A percentile compares a stretch with the other conserved stretches of the same genome.
Conservation (phyloP, 2,888 invertebrate genomes). For the Elysia crispata region DNA sequence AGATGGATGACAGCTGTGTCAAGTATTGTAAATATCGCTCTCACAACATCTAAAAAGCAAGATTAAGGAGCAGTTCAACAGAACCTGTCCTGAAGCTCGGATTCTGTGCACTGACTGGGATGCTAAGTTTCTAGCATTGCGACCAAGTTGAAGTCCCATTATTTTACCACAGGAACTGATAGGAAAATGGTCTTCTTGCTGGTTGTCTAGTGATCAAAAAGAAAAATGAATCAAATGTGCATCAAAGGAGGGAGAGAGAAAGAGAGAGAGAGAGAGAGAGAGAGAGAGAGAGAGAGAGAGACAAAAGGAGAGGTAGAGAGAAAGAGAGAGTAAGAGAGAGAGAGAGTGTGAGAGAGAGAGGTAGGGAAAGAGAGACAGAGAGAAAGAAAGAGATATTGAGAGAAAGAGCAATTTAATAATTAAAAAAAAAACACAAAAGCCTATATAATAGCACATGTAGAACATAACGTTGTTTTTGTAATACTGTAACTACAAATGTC, state of each 20-base stretch:
- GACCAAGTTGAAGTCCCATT: constrained; percentile 34
- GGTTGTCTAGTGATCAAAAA: too few relatives aligned
- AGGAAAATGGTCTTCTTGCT: constrained; percentile 30
- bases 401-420: too few relatives aligned
- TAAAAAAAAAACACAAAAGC: too few relatives aligned
- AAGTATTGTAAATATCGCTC: too few relatives aligned
- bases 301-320: background rate
- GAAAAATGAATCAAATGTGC: background rate
- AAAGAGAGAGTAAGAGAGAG: constrained; percentile 21
- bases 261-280: background rate
- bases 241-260: background rate
- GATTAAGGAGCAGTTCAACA: background rate
- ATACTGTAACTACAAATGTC: too few relatives aligned
- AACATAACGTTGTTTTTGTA: too few relatives aligned
- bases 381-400: background rate
- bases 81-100: constrained; percentile 41
- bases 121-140: constrained; percentile 49
- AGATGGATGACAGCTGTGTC: too few relatives aligned
- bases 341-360: constrained; percentile 5
- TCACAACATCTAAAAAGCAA: background rate
- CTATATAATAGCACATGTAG: too few relatives aligned
- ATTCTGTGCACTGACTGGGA: constrained; percentile 42
- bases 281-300: too few relatives aligned
- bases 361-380: background rate
- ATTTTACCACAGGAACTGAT: constrained; percentile 38